Evolutionary conservation across 2,113 vertebrate species (phyloP).

Genomic region (Hyla sarda): DNA sequence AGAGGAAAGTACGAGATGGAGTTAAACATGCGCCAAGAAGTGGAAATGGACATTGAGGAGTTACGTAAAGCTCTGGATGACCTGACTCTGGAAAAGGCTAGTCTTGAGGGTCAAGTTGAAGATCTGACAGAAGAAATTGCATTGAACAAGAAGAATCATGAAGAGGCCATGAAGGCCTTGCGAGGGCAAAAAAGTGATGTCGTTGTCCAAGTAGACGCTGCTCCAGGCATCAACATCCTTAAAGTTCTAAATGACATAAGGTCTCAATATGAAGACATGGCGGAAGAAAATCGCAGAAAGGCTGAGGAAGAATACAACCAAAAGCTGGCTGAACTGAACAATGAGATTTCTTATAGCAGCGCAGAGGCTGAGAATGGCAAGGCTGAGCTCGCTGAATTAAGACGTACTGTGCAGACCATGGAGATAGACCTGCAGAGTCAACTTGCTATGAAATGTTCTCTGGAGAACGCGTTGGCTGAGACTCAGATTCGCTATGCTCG

Average conservation of each 20-base stretch:
- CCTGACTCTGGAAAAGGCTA: conserved; percentile 64
- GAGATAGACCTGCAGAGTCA: conserved; percentile 62
- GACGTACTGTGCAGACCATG: conserved; percentile 52
- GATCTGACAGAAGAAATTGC: conserved; percentile 65
- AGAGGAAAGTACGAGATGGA: conserved; percentile 70
- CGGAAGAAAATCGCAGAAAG: conserved; percentile 66
- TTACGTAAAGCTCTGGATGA: conserved; percentile 69
- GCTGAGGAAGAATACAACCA: conserved; percentile 69
- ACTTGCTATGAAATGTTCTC: conserved; percentile 74
- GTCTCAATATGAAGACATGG: conserved; percentile 68
- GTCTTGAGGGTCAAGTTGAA: conserved; percentile 66
- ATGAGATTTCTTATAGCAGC: conserved; percentile 30
- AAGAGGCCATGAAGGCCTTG: conserved; percentile 61
- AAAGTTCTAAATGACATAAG: conserved; percentile 69
- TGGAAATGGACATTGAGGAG: conserved; percentile 65
- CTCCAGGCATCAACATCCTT: conserved; percentile 62
- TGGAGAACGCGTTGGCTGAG: conserved; percentile 78
- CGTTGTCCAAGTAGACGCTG: conserved; percentile 69
- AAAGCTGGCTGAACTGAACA: conserved; percentile 67
- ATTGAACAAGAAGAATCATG: conserved; percentile 66
- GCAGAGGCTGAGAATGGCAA: conserved; percentile 39
- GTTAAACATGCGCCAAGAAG: conserved; percentile 66
- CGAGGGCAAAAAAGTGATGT: conserved; percentile 60
- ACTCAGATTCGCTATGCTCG: conserved; percentile 72
- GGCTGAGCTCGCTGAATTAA: conserved; percentile 50